Evolutionary conservation across 2,113 vertebrate genomes (phyloP).

Genomic region (Pterocles orientalis): DNA sequence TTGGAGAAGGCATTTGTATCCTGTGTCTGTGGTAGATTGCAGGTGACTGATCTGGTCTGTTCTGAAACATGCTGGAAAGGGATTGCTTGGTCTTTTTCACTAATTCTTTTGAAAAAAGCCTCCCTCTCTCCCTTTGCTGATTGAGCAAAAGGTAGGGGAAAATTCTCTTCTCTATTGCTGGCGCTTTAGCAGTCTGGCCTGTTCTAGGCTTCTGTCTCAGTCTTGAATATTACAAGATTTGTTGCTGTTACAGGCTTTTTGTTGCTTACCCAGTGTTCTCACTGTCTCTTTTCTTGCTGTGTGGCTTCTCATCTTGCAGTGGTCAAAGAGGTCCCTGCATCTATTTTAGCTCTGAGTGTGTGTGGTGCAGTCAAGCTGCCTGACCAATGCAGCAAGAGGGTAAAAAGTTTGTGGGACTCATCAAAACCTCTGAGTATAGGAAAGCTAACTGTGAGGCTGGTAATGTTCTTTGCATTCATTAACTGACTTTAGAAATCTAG

Average conservation of each 20-base stretch:
- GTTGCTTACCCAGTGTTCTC: not conserved
- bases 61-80: not conserved
- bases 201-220: not conserved
- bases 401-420: not conserved
- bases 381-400: not conserved
- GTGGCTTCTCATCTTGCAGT: not conserved
- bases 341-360: not conserved
- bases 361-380: not conserved
- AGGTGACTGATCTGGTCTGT: not conserved
- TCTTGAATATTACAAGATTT: not conserved
- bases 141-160: not conserved
- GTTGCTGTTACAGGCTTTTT: not conserved
- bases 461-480: not conserved
- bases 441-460: not conserved
- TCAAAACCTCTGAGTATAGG: not conserved
- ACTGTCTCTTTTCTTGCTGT: not conserved
- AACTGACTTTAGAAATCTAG: not conserved
- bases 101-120: not conserved
- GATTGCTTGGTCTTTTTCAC: not conserved
- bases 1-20: not conserved
- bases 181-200: not conserved
- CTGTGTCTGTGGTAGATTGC: not conserved
- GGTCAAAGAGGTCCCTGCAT: not conserved
- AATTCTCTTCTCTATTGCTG: not conserved
- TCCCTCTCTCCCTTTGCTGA: not conserved